Evolutionary conservation across 2,113 vertebrate species (phyloP).

Genomic region (Perca flavescens): DNA sequence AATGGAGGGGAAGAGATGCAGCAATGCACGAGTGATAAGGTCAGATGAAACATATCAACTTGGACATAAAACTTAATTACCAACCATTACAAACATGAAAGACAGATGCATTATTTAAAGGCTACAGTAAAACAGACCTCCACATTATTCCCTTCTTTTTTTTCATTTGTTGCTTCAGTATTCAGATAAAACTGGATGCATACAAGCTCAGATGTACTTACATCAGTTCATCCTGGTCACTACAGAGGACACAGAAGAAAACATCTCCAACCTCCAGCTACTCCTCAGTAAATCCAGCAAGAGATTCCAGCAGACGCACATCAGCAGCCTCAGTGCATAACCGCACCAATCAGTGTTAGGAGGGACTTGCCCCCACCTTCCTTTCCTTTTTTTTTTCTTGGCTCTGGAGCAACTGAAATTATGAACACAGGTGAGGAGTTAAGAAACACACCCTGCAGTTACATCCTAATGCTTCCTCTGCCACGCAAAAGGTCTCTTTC

Average conservation of each 20-base stretch:
- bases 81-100: conserved; percentile 6
- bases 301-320: conserved; percentile 69
- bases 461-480: conserved; percentile 36
- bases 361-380: conserved; percentile 52
- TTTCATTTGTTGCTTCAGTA: conserved; percentile 3
- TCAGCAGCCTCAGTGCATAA: conserved; percentile 57
- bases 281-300: conserved; percentile 62
- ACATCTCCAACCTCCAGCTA: conserved; percentile 44
- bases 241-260: conserved; percentile 55
- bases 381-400: conserved; percentile 34
- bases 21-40: conserved; percentile 17
- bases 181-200: conserved; percentile 32
- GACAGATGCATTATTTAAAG: conserved; percentile 25
- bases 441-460: conserved; percentile 49
- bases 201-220: conserved; percentile 68
- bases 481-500: conserved; percentile 31
- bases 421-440: conserved; percentile 70
- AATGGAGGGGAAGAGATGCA: conserved; percentile 33
- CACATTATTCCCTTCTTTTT: not conserved
- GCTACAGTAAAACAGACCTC: conserved; percentile 11
- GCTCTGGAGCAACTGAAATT: conserved; percentile 58
- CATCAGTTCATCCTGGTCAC: conserved; percentile 67
- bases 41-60: conserved; percentile 38
- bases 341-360: conserved; percentile 56
- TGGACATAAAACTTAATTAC: conserved; percentile 47